phyloP scores from a whole-genome alignment of 2,888 invertebrate genomes.

The Microplitis manilae region DNA sequence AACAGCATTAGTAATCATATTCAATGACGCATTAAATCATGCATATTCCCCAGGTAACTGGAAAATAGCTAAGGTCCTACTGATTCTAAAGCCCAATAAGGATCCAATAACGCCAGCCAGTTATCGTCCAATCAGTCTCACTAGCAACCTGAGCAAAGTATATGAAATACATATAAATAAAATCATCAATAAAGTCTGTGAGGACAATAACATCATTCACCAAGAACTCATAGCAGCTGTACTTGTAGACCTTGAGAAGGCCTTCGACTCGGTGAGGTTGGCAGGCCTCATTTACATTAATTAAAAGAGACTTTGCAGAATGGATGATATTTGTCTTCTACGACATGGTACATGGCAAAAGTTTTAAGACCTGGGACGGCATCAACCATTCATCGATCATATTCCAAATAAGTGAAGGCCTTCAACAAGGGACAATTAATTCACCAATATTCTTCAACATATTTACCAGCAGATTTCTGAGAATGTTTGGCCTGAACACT shows the following conservation, averaged over 20 bases:
- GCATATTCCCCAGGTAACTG: too few relatives aligned
- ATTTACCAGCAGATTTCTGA: constrained; percentile 35
- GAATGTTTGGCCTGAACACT: constrained; percentile 32
- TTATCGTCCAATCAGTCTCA: too few relatives aligned
- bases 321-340: constrained; percentile 6
- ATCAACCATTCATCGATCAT: neutral
- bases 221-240: too few relatives aligned
- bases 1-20: too few relatives aligned
- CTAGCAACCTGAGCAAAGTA: too few relatives aligned
- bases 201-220: too few relatives aligned
- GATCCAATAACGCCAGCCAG: too few relatives aligned
- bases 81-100: too few relatives aligned
- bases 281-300: constrained; percentile 25
- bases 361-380: constrained; percentile 3
- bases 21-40: too few relatives aligned
- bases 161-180: too few relatives aligned
- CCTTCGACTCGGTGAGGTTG: constrained; percentile 38
- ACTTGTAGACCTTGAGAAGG: constrained; percentile 32
- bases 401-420: constrained; percentile 21
- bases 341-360: constrained; percentile 30
- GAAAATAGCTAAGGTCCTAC: too few relatives aligned
- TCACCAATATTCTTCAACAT: constrained; percentile 40
- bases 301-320: constrained; percentile 22
- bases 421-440: constrained; percentile 37
- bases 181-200: too few relatives aligned